Evolutionary conservation across 2,797 vertebrate species (phyloP), one percentile per base, ranked within the genome.

Genomic region (Cossypha caffra): DNA sequence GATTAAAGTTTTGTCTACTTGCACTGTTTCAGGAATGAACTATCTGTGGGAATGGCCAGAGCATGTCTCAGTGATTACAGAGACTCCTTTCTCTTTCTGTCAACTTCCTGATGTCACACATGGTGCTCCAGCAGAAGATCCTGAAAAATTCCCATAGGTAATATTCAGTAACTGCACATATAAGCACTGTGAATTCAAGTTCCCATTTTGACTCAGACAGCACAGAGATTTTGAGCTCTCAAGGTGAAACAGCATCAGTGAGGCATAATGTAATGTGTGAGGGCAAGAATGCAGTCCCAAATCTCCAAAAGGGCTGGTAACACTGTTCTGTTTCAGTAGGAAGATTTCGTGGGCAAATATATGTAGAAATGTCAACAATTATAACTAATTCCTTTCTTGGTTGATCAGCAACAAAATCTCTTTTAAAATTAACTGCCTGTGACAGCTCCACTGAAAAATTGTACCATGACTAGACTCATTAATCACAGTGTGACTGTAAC

Each of bases 381-480:
- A 42, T 17, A 75, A 77, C 26, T 73, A 69, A 87, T 75, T 92
- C 86, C 38, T 81, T 55, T 72, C 58, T 91, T 92, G 29, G n/a
- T 69, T 2, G 3, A 33, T 81, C 54, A 78, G 69, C 54, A 69
- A 86, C 71, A 33, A 8, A 9, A 37, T 51, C 23, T 85, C 35
- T 68, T 96, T 93, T 64, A n/a, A 91, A 95, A 89, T n/a, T 48
- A 24, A 38, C 68, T 84, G 16, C 51, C 55, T 68, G 33, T 83
- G 66, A 92, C 40, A 96, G 62, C 38, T 73, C 35, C 68, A 11
- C 28, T 86, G 80, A 90, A 93, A 75, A 95, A 88, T 47, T 54
- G 25, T 71, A 9, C 45, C 10, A 37, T 63, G 38, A 73, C 38
- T 82, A 63, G 35, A 55, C 40, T 40, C 69, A 91, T 94, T 92